Evolutionary conservation across 2,797 vertebrate species (phyloP).

Genomic region (Decapterus maruadsi): DNA sequence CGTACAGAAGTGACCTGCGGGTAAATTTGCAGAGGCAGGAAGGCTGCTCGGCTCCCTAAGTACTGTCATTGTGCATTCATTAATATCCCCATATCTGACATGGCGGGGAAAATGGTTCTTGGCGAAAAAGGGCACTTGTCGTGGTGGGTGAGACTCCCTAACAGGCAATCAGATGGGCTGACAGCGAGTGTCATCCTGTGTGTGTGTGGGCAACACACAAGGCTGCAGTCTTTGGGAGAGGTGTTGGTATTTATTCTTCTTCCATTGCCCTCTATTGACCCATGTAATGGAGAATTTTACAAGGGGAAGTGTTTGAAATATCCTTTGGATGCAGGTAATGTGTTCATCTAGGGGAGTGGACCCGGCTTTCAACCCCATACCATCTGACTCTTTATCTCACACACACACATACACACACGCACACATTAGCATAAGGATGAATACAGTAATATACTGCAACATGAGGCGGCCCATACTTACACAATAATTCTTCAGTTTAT

Average conservation of each 20-base stretch:
- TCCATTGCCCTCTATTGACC: slow-evolving; percentile 90
- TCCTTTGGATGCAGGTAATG: slow-evolving; percentile 80
- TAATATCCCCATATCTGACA: slow-evolving; percentile 89
- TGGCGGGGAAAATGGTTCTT: slow-evolving; percentile 86
- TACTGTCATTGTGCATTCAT: slow-evolving; percentile 89
- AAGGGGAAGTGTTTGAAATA: slow-evolving; percentile 87
- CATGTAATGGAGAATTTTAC: slow-evolving; percentile 86
- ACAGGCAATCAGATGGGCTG: slow-evolving; percentile 89
- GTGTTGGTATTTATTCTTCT: slow-evolving; percentile 85
- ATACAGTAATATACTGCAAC: not conserved
- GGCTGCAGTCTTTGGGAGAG: slow-evolving; percentile 78
- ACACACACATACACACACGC: not conserved
- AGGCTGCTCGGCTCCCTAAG: slow-evolving; percentile 80
- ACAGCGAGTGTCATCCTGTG: slow-evolving; percentile 82
- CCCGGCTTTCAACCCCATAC: slow-evolving; percentile 38
- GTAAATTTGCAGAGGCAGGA: slow-evolving; percentile 91
- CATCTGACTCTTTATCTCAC: not conserved
- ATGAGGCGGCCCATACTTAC: not conserved
- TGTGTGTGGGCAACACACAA: slow-evolving; percentile 55
- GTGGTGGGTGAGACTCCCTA: slow-evolving; percentile 87
- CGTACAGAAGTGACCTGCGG: slow-evolving; percentile 86
- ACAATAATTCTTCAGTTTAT: not conserved
- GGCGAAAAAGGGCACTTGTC: slow-evolving; percentile 85
- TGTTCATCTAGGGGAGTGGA: slow-evolving; percentile 64
- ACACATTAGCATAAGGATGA: not conserved